A percentile compares a stretch with the other conserved stretches of the same genome.
phyloP scores from a whole-genome alignment of 2,113 vertebrate species.

The Caracal caracal region DNA sequence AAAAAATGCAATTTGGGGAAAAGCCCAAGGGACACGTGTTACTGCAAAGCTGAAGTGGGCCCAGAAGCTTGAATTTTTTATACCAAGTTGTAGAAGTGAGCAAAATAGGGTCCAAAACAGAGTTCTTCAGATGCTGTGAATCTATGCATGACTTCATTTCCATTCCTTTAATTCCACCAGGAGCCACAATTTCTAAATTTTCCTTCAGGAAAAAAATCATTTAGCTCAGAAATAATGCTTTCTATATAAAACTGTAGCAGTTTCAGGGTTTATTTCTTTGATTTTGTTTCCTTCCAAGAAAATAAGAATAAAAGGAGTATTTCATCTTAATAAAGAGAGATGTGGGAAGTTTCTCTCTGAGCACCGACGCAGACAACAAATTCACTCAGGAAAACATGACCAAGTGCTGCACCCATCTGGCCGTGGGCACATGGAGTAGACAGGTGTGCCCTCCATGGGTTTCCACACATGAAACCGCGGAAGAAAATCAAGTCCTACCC shows the following conservation, averaged over 20 bases:
- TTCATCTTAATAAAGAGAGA: constrained; percentile 64
- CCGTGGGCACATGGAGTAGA: neutral
- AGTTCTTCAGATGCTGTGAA: neutral
- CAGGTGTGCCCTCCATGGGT: neutral
- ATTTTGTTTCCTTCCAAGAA: constrained; percentile 54
- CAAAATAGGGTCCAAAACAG: constrained; percentile 22
- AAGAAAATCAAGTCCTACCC: neutral
- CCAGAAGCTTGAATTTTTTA: constrained; percentile 29
- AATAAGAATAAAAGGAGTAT: constrained; percentile 59
- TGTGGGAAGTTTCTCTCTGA: neutral
- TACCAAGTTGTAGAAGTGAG: neutral
- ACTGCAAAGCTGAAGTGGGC: neutral
- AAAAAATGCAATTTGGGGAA: constrained; percentile 12
- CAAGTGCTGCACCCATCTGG: neutral
- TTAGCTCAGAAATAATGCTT: constrained; percentile 69
- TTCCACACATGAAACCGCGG: accelerated
- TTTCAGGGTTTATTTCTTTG: constrained; percentile 58
- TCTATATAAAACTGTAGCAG: constrained; percentile 61
- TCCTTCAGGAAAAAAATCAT: constrained; percentile 66
- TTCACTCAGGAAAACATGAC: neutral
- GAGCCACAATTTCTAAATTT: constrained; percentile 67
- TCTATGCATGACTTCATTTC: constrained; percentile 51
- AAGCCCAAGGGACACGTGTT: neutral
- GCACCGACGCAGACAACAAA: constrained; percentile 33
- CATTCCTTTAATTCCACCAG: constrained; percentile 59